Base-by-base conservation (phyloP, 1,140 invertebrate genomes). In the Phymastichus coffea region DNA sequence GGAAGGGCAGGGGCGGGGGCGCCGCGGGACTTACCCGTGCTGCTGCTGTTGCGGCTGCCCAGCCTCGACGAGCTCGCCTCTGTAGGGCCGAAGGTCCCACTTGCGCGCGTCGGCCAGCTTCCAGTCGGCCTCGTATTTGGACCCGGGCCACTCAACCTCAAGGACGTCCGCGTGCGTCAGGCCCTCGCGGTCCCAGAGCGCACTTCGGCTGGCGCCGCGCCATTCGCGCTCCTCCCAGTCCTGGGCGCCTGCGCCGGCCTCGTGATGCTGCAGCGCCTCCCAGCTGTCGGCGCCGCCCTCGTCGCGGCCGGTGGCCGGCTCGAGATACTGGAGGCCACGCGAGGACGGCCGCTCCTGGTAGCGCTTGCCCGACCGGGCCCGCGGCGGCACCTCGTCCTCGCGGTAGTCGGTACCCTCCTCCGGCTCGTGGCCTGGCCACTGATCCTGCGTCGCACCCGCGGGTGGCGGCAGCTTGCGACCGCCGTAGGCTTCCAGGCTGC, bases 221-320 rank as follows among this genome's bases (percentile, higher is more conserved):
- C 78, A 80, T 38, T 79, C 78, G 1, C 78, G 57, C n/a, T 80
- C 77, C 15, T 80, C 77, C 78, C 78, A 80, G 26, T 79, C 77
- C 64, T 58, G 0, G 65, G 37, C 0, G 69, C 54, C 49, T n/a
- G n/a, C n/a, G n/a, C 75, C 77, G 48, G 63, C 28, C 4, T 79
- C 76, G 22, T 75, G 63, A n/a, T 78, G 76, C 46, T 77, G 77
- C 9, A 55, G 28, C 23, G 66, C 69, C 0, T 80, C 77, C 76
- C 76, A 78, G 25, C 75, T 77, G 19, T 80, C 78, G 6, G 48
- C 43, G 20, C 57, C 65, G 48, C 54, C 63, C 51, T 80, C 78
- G 12, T 79, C 77, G 17, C 77, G 68, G n/a, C 0, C 41, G 52
- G 25, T 12, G 28, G 28, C 28, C 12, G 6, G 28, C 28, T 33